Base-by-base conservation (phyloP, 2,888 invertebrate species). In the Hydraecia micacea region DNA sequence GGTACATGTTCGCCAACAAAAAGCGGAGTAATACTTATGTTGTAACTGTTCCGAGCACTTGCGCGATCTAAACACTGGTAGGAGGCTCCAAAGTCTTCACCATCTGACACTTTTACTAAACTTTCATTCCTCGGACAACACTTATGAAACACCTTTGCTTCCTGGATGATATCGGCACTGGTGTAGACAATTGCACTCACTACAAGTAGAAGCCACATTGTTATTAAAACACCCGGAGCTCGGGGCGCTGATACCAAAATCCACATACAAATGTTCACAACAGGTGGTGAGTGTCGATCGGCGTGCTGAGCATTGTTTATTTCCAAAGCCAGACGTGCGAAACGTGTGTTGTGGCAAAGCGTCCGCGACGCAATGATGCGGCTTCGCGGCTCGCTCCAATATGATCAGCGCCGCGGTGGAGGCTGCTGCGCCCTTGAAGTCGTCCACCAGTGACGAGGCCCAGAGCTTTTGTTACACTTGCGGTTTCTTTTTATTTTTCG, bases 391-490 rank as follows among this genome's bases (percentile, higher is more conserved):
- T 82, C 86, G 81, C 79, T 84, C 62, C 42, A 63, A 58, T 82
- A 75, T 90, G 86, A 87, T 87, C 85, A 86, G 83, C 84, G 86
- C 86, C 89, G 93, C 86, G 86, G 86, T 88, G 92, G 93, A 95
- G 95, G 94, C 95, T 96, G 95, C 91, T 93, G 87, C 89, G 95
- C 91, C 95, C 95, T 95, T 95, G 94, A 94, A 89, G 70, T 85
- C 84, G 88, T 77, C 75, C 83, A 86, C 58, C 76, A 88, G 74
- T 86, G 84, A 86, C 82, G 78, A 68, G 60, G 60, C 75, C 65
- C 58, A 55, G 62, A 89, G 88, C 85, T 88, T 88, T 88, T 81
- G 83, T 79, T 84, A 75, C 60, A 68, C 78, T 86, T 85, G 73
- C 46, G n/a, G 62, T 68, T 68, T 80, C 80, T 82, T 77, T 74